Evolutionary conservation across 2,797 vertebrate genomes (phyloP).

Genomic region (Orientallactaga sibirica): DNA sequence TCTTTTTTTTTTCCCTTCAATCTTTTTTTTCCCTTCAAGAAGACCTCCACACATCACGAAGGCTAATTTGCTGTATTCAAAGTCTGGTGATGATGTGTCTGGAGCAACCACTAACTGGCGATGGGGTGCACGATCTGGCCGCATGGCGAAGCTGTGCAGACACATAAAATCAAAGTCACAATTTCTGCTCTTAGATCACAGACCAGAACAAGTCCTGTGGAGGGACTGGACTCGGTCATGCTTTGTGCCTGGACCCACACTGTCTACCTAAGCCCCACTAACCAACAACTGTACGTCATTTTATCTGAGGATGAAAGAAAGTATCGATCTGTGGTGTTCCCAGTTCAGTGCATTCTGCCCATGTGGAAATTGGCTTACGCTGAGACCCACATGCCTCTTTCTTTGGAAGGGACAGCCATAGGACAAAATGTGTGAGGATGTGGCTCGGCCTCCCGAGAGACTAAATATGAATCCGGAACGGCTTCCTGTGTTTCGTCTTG

Average conservation of each 20-base stretch:
- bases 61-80: neutral
- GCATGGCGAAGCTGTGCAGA: neutral
- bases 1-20: neutral
- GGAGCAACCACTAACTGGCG: neutral
- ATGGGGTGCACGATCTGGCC: slow-evolving; percentile 1
- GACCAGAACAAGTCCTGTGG: neutral
- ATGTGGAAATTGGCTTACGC: neutral
- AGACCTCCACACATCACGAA: neutral
- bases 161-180: neutral
- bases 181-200: neutral
- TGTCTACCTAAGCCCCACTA: neutral
- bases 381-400: rapidly evolving
- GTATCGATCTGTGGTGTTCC: neutral
- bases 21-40: no score
- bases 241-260: neutral
- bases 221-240: neutral
- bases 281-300: neutral
- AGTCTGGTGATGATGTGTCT: neutral
- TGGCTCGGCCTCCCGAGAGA: neutral
- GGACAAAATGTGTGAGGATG: neutral
- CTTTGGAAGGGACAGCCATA: neutral
- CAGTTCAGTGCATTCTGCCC: neutral
- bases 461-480: neutral
- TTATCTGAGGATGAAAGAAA: neutral
- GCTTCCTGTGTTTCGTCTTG: neutral